These are phyloP conservation scores for Lemur catta DNA, from an alignment of 2,797 vertebrate species.

Conservation along the genomic window DNA sequence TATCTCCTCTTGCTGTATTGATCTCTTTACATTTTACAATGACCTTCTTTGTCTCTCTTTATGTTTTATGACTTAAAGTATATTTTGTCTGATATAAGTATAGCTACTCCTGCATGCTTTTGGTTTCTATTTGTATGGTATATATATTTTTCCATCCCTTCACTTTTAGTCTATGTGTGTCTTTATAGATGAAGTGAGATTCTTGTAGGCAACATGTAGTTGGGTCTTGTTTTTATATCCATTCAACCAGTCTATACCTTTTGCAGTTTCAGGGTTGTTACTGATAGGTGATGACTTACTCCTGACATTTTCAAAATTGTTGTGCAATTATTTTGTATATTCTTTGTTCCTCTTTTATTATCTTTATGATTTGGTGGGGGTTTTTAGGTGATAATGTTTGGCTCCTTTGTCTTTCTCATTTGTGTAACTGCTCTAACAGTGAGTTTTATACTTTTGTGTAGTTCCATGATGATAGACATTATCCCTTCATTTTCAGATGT, in stretches of 20 bases:
- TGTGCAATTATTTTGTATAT: not conserved
- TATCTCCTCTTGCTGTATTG: not conserved
- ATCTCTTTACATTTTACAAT: not conserved
- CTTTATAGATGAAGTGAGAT: not conserved
- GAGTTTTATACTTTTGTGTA: not conserved
- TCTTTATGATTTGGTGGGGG: not conserved
- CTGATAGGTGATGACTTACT: not conserved
- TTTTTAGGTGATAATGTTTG: not conserved
- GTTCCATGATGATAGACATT: not conserved
- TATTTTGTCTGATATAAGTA: not conserved
- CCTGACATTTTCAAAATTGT: not conserved
- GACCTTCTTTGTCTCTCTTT: not conserved
- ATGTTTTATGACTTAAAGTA: not conserved
- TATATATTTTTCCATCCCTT: not conserved
- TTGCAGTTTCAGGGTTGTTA: not conserved
- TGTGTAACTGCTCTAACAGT: not conserved
- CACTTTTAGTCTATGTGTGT: not conserved
- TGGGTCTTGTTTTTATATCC: not conserved
- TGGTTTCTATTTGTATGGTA: not conserved
- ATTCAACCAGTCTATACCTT: not conserved
- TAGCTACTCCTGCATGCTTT: not conserved
- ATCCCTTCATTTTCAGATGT: not conserved
- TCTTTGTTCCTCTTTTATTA: not conserved
- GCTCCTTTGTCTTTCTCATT: not conserved
- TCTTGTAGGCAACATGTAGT: not conserved